phyloP scores from a whole-genome alignment of 1,140 invertebrate species.

The Lordiphosa clarofinis region DNA sequence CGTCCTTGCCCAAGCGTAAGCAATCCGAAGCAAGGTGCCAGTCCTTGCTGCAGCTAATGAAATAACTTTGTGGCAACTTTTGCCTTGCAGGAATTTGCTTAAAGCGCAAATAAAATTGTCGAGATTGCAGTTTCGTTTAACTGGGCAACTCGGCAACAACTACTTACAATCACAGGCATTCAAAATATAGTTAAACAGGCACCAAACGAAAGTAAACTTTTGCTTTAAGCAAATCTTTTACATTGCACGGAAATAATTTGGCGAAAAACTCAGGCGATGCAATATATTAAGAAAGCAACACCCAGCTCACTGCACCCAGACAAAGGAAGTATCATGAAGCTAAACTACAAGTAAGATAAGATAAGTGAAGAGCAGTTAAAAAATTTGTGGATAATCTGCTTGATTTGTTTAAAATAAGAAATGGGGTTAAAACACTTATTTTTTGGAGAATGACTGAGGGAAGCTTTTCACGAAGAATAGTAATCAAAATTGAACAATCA shows the following conservation, averaged over 20 bases:
- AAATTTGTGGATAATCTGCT: too few species aligned
- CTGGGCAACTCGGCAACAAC: not conserved
- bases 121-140: slow-evolving; percentile 26
- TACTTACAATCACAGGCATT: slow-evolving; percentile 27
- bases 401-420: too few species aligned
- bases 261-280: too few species aligned
- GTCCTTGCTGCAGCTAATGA: slow-evolving; percentile 37
- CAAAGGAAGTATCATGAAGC: too few species aligned
- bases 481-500: too few species aligned
- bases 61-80: slow-evolving; percentile 55
- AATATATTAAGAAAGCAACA: too few species aligned
- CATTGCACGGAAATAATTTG: slow-evolving; percentile 44
- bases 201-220: slow-evolving; percentile 24
- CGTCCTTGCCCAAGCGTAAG: not conserved
- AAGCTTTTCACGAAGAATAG: too few species aligned
- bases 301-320: too few species aligned
- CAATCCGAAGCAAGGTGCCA: slow-evolving; percentile 7
- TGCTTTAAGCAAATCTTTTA: slow-evolving; percentile 34
- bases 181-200: slow-evolving; percentile 23
- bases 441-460: too few species aligned
- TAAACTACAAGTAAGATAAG: too few species aligned
- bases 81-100: slow-evolving; percentile 43
- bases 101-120: slow-evolving; percentile 51
- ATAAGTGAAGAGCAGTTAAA: too few species aligned
- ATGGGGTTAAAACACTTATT: too few species aligned